Percentiles rank a stretch among this genome's conserved stretches.
These are phyloP conservation scores for Castor canadensis DNA, from an alignment of 2,113 vertebrate genomes.

Conservation along the genomic window DNA sequence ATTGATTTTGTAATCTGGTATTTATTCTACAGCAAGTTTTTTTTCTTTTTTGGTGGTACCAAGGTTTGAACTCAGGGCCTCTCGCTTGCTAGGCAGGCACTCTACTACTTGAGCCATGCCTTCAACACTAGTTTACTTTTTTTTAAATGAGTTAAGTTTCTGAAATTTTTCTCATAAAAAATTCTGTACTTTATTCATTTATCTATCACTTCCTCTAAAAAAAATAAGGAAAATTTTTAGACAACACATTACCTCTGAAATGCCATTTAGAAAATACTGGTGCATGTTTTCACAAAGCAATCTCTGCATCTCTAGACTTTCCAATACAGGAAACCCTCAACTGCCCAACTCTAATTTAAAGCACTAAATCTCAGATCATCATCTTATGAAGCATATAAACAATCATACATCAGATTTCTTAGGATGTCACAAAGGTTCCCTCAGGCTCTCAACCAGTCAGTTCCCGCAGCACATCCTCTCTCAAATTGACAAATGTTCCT, in stretches of 20 bases:
- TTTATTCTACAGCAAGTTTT: background rate
- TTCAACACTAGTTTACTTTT: too few species aligned
- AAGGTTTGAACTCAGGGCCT: too few species aligned
- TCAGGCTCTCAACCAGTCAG: background rate
- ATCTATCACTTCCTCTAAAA: background rate
- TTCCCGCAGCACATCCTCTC: background rate
- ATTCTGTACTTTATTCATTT: background rate
- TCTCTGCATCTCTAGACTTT: background rate
- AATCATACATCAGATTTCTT: background rate
- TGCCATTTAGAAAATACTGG: background rate
- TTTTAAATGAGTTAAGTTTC: background rate
- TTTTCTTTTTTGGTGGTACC: too few species aligned
- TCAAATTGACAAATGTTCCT: background rate
- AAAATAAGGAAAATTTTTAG: background rate
- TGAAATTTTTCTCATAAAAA: constrained; percentile 9
- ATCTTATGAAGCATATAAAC: background rate
- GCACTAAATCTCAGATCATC: background rate
- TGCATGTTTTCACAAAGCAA: background rate
- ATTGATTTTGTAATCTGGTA: background rate
- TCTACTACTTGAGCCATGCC: too few species aligned
- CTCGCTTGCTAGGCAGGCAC: too few species aligned
- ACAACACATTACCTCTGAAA: background rate
- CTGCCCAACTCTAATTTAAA: background rate
- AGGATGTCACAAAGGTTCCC: background rate
- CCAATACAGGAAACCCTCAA: background rate